phyloP scores from a whole-genome alignment of 2,888 invertebrate genomes.

The Ethmia dodecea region DNA sequence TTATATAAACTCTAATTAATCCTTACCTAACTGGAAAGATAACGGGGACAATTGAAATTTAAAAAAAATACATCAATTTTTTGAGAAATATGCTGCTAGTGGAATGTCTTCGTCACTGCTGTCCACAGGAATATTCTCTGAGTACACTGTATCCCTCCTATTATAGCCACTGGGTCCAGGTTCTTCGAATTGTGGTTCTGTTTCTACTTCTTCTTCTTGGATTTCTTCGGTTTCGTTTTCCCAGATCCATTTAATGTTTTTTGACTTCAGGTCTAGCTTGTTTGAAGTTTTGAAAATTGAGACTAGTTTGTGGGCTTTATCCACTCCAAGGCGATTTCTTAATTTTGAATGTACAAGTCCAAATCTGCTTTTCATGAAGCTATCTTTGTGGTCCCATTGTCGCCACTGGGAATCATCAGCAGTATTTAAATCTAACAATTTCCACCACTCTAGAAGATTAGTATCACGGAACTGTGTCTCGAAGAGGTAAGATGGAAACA shows the following conservation, averaged over 20 bases:
- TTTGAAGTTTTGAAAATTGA: conserved; percentile 1
- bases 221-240: conserved; percentile 1
- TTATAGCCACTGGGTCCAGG: not conserved
- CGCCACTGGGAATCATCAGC: not conserved
- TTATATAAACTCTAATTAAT: not conserved
- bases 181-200: not conserved
- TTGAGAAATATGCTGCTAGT: conserved; percentile 1
- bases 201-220: not conserved
- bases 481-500: conserved; percentile 7
- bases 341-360: conserved; percentile 5
- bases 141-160: not conserved
- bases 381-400: not conserved
- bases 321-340: conserved; percentile 2
- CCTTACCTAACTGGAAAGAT: not conserved
- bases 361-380: conserved; percentile 3
- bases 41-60: not conserved
- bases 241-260: conserved; percentile 1
- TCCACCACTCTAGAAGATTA: conserved; percentile 6
- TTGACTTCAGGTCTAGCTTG: not conserved
- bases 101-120: not conserved
- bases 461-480: conserved; percentile 12
- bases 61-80: not conserved
- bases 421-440: not conserved
- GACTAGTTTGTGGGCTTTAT: conserved; percentile 4
- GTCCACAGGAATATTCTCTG: conserved; percentile 1